Percentiles rank a stretch among this genome's conserved stretches.
phyloP scores from a whole-genome alignment of 2,113 vertebrate genomes.

The Aix galericulata region DNA sequence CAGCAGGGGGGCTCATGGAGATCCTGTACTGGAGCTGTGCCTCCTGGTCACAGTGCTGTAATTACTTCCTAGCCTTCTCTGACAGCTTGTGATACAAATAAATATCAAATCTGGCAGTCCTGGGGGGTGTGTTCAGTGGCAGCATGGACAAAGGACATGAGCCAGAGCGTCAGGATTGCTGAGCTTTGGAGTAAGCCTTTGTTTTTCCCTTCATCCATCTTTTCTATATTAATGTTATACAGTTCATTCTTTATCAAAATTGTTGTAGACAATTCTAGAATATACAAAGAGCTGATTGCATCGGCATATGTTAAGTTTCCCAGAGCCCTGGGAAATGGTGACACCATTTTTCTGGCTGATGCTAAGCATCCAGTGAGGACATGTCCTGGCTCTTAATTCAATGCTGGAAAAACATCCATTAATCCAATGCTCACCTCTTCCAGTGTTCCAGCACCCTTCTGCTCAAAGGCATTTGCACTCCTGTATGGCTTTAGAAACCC shows the following conservation, averaged over 20 bases:
- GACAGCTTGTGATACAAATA: neutral
- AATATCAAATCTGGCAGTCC: neutral
- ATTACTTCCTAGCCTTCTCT: neutral
- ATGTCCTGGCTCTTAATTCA: neutral
- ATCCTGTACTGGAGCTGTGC: neutral
- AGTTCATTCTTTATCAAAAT: neutral
- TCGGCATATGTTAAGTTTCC: neutral
- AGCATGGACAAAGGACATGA: neutral
- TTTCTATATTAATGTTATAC: rapidly evolving
- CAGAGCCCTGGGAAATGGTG: neutral
- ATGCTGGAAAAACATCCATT: rapidly evolving
- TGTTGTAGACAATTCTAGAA: neutral
- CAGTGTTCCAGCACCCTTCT: neutral
- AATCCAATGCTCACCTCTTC: neutral
- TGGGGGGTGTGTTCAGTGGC: neutral
- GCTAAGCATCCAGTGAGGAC: neutral
- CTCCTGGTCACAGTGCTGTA: rapidly evolving
- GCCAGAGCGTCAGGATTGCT: neutral
- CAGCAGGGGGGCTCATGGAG: too few relatives aligned
- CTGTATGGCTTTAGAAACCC: neutral
- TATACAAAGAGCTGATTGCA: neutral
- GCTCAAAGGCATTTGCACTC: neutral
- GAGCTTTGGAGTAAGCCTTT: neutral
- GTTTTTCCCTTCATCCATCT: neutral
- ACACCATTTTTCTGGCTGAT: neutral